These are phyloP conservation scores for Hydrotaea cyrtoneurina DNA, from an alignment of 2,888 invertebrate genomes.

Conservation along the genomic window DNA sequence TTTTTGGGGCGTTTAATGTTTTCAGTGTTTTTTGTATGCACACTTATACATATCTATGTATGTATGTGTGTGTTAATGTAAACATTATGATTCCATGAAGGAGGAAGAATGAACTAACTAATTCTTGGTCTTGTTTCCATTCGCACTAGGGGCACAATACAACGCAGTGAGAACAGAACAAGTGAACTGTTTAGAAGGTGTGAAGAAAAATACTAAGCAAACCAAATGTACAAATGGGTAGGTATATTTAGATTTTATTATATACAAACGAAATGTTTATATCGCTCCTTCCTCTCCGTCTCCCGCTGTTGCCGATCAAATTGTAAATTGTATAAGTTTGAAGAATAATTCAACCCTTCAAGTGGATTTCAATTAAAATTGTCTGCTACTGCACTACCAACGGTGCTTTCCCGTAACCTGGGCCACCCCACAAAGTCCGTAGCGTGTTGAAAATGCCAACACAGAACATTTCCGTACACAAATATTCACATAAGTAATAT, in stretches of 20 bases:
- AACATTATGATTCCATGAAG: neutral
- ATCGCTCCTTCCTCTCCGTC: neutral
- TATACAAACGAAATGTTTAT: constrained; percentile 33
- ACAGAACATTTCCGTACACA: too few species aligned
- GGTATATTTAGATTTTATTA: constrained; percentile 44
- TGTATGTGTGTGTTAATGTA: neutral
- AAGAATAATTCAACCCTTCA: too few species aligned
- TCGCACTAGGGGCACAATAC: constrained; percentile 1
- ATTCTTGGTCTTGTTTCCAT: constrained; percentile 43
- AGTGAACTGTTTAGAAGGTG: constrained; percentile 78
- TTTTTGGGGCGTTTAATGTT: too few species aligned
- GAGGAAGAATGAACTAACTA: constrained; percentile 7
- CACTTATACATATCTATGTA: too few species aligned
- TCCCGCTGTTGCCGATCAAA: neutral
- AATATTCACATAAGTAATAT: too few species aligned
- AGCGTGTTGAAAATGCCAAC: too few species aligned
- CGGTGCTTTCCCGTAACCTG: too few species aligned
- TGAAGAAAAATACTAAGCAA: constrained; percentile 73
- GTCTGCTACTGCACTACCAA: too few species aligned
- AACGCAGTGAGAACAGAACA: constrained; percentile 58
- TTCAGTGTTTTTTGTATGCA: neutral
- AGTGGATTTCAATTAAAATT: too few species aligned
- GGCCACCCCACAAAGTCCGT: too few species aligned
- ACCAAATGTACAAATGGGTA: constrained; percentile 49
- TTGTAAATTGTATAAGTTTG: too few species aligned